Evolutionary conservation across 1,140 invertebrate genomes (phyloP), one percentile per base, ranked within the genome.

Genomic region (Dolichoris vasculosae): DNA sequence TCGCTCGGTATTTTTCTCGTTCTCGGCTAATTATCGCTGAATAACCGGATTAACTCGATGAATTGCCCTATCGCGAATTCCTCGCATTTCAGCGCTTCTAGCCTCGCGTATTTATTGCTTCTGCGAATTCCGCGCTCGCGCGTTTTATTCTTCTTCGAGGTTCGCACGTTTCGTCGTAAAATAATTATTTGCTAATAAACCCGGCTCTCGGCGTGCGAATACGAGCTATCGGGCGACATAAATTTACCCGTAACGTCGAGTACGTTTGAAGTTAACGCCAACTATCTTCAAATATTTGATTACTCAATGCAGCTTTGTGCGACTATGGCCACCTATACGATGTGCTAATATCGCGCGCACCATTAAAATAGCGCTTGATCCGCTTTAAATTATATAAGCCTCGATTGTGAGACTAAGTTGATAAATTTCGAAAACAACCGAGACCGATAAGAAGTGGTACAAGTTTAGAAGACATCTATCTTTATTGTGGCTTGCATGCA

Each of bases 1-100:
- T n/a, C n/a, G n/a, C n/a, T n/a, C n/a, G n/a, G n/a, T n/a, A n/a
- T 73, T 55, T 64, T 59, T 75, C 81, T 43, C 81, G 75, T 83
- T 83, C 67, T 38, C 43, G 32, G 20, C 20, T 73, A 43, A 75
- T 59, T 75, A 20, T n/a, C 48, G 71, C 71, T 26, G 38, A 30
- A 46, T 32, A 73, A 43, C 40, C 38, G 4, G 69, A 13, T 46
- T 30, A 20, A 77, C 17, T 30, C 30, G 75, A 13, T 55, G 32
- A 35, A 38, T 63, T 76, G 23, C 23, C 20, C 43, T 17, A 26
- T 30, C 11, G 69, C 71, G 82, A 63, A 83, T 83, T 83, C 69
- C 26, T 26, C 51, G 40, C 82, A 75, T 82, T 82, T 82, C 4
- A 63, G 67, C 69, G 55, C 71, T n/a, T n/a, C n/a, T 55, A 55